These are phyloP conservation scores for Megaustenia siamemsis DNA, from an alignment of 2,888 invertebrate genomes.

Conservation along the genomic window DNA sequence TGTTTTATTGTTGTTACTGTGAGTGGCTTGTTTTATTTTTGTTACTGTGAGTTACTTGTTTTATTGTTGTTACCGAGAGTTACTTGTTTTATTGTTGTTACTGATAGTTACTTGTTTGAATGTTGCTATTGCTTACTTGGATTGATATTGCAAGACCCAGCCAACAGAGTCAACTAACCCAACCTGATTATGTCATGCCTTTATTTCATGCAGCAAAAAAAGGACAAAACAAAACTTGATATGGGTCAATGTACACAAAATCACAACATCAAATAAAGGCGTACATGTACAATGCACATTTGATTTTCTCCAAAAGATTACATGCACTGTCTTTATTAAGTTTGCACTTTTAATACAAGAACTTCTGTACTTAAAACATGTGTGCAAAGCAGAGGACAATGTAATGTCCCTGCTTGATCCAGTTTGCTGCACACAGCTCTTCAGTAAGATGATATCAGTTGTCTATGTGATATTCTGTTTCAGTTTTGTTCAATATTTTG, in stretches of 20 bases:
- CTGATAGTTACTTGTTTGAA: too few relatives aligned
- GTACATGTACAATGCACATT: constrained; percentile 10
- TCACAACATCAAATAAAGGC: constrained; percentile 36
- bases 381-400: neutral
- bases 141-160: neutral
- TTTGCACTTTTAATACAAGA: neutral
- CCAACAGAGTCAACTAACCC: neutral
- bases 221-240: constrained; percentile 26
- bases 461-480: neutral
- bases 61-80: too few relatives aligned
- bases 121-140: neutral
- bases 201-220: constrained; percentile 51
- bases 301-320: neutral
- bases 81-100: too few relatives aligned
- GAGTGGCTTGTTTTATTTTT: too few relatives aligned
- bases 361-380: neutral
- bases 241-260: constrained; percentile 15
- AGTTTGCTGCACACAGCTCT: neutral
- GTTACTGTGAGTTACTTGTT: too few relatives aligned
- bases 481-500: neutral
- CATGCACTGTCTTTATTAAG: neutral
- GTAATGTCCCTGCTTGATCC: neutral
- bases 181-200: constrained; percentile 1
- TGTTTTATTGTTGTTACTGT: too few relatives aligned
- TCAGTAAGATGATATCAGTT: neutral